A percentile compares a stretch with the other conserved stretches of the same genome.
phyloP scores from a whole-genome alignment of 2,113 vertebrate genomes.

The Gallinago undulata region DNA sequence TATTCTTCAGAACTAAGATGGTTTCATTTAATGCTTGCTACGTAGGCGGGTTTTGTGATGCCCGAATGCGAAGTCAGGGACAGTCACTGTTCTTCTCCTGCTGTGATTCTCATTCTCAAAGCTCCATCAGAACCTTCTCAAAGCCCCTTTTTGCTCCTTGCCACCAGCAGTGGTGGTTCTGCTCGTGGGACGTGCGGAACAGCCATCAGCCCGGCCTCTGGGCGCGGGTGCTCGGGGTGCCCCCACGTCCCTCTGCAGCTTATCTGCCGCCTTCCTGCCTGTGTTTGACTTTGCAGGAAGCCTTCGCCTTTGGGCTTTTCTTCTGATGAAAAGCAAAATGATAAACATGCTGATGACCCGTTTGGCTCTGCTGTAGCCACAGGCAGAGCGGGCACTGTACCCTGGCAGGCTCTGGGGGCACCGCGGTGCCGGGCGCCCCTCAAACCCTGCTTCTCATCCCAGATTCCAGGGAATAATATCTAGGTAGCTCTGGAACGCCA shows the following conservation, averaged over 20 bases:
- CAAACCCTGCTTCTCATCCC: neutral
- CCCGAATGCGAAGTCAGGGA: neutral
- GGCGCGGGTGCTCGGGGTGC: neutral
- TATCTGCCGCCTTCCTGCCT: neutral
- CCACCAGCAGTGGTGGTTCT: neutral
- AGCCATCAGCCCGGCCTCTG: fast-evolving
- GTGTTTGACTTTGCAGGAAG: neutral
- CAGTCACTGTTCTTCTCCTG: neutral
- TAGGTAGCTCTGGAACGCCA: fast-evolving
- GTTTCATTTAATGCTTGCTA: no score
- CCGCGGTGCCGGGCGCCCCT: fast-evolving
- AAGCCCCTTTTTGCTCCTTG: neutral
- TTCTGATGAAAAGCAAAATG: no score
- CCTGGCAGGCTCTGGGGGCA: no score
- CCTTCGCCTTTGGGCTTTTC: neutral
- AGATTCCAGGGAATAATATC: neutral
- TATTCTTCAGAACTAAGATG: neutral
- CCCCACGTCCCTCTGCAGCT: neutral
- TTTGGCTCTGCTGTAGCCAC: neutral
- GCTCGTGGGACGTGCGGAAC: fast-evolving
- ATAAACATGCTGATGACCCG: no score
- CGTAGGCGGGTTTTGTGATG: neutral
- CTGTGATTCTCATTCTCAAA: neutral
- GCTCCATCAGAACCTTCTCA: neutral
- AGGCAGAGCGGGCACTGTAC: neutral